Base-by-base conservation (phyloP, 1,140 invertebrate genomes). In the Brachionus angularis region DNA sequence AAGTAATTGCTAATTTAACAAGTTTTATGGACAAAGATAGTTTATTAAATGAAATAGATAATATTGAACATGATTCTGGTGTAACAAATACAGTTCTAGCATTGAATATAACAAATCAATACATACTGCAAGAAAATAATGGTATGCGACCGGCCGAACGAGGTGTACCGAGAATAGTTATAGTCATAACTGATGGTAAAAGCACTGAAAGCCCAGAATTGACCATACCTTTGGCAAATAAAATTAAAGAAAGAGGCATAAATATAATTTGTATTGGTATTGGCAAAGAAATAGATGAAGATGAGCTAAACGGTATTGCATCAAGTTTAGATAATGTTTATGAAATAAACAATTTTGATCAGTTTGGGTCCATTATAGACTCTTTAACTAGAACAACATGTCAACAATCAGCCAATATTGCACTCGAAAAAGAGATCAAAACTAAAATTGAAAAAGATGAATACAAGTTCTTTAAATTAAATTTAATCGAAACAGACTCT, bases 91-190 rank as follows among this genome's bases (percentile, higher is more conserved):
- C 53, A 0, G 21, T 2, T 58, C 10, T 39, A 25, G 53, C 53
- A 23, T 39, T 58, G 12, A 25, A 36, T 16, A 5, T 16, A 12
- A 16, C 53, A 39, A 58, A 58, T 25, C 18, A 58, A 18, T 4
- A 23, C 12, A 36, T 58, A 39, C 25, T 58, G 25, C 53, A 58
- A 58, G 53, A 58, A 58, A 39, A 23, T 14, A 58, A 58, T 58
- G 53, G 53, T 25, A 58, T 58, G 53, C 36, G 53, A 58, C 25
- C 53, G 10, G 21, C 25, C 16, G 36, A 58, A 12, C 25, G 12
- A n/a, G 53, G 53, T 42, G 39, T 58, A 14, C 53, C 53, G 23
- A 58, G 39, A 33, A 23, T 58, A 3, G 53, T 58, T 4, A 12
- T 58, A 23, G 53, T 58, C 12, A 58, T 58, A 8, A 58, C 53